Base-by-base conservation (phyloP, 2,113 vertebrate species). In the Ceyx margarethae region DNA sequence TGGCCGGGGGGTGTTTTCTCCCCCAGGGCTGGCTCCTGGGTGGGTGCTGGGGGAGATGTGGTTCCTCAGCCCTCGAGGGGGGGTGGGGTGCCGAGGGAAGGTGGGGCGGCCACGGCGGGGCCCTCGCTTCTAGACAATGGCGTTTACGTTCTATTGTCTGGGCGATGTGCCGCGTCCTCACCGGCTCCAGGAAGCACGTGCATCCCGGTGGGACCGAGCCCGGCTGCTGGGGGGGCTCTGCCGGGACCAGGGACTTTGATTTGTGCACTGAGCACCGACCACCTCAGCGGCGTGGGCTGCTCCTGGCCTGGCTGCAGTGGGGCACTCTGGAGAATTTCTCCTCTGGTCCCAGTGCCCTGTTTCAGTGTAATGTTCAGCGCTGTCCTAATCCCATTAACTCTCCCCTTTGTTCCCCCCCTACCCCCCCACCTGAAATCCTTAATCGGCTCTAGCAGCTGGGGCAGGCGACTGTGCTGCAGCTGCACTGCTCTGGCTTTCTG, bases 101-200 rank as follows among this genome's bases (percentile, higher is more conserved):
- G 89, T 79, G 91, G 71, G 89, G 81, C 12, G 7, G 77, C 76
- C 2, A 9, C 23, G 2, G 77, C 56, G 20, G 67, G 42, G 69
- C 87, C 35, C 57, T 76, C 4, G 5, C 67, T 81, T 56, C 45
- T 68, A 88, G 94, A 96, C 94, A 96, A 94, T 95, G 84, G 89
- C 45, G 48, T 77, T 89, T 6, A 68, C 28, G 2, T 11, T 84
- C 94, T 90, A 90, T 96, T 96, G 95, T 96, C 93, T 95, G 72
- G 60, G 33, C 43, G 37, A 18, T 29, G 78, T 57, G 92, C 61
- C 8, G 69, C n/a, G 62, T 92, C 92, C 83, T 80, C 40, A 12
- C 56, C 4, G 26, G 81, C 85, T 94, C 51, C 91, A 73, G 90
- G 91, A 94, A 92, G 78, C 12, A n/a, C 28, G 2, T 20, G 69